Percentiles rank a stretch among this genome's conserved stretches.
These are phyloP conservation scores for Drosophila sechellia DNA, from an alignment of 1,140 invertebrate genomes.

Conservation along the genomic window DNA sequence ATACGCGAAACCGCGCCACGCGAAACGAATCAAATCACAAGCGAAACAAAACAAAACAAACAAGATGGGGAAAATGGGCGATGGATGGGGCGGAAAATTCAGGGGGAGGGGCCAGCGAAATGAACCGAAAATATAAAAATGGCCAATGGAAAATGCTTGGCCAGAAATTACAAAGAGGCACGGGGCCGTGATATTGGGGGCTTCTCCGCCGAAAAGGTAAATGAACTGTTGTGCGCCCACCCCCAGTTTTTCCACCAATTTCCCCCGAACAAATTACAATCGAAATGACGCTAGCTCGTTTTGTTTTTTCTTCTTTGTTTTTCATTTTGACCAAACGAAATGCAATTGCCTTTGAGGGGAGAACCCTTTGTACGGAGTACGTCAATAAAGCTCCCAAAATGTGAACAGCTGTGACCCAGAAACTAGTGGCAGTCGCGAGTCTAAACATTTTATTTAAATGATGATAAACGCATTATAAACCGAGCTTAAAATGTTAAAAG, in stretches of 20 bases:
- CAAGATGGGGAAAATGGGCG: conserved; percentile 15
- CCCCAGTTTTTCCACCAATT: conserved; percentile 17
- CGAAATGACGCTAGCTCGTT: conserved; percentile 64
- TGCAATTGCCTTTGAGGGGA: conserved; percentile 53
- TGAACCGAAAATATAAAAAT: conserved; percentile 76
- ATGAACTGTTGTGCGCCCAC: conserved; percentile 19
- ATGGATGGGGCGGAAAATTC: conserved; percentile 1
- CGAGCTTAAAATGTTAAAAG: too few relatives aligned
- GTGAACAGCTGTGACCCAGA: not conserved
- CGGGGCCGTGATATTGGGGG: conserved; percentile 14
- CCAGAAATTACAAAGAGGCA: conserved; percentile 75
- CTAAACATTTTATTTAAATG: too few relatives aligned
- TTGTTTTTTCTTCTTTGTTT: conserved; percentile 13
- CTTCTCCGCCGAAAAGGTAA: conserved; percentile 18
- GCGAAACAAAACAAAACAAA: conserved; percentile 37
- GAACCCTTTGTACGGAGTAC: conserved; percentile 8
- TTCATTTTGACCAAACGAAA: conserved; percentile 32
- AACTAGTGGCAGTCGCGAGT: not conserved
- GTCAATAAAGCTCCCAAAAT: not conserved
- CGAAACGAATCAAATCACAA: conserved; percentile 34
- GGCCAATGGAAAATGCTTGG: conserved; percentile 75
- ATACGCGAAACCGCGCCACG: conserved; percentile 59
- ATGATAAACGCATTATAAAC: too few relatives aligned
- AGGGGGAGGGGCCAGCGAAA: conserved; percentile 49
- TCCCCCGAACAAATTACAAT: conserved; percentile 68